Conservation (phyloP, 2,797 vertebrate genomes). For the Sebastes hubbsi region DNA sequence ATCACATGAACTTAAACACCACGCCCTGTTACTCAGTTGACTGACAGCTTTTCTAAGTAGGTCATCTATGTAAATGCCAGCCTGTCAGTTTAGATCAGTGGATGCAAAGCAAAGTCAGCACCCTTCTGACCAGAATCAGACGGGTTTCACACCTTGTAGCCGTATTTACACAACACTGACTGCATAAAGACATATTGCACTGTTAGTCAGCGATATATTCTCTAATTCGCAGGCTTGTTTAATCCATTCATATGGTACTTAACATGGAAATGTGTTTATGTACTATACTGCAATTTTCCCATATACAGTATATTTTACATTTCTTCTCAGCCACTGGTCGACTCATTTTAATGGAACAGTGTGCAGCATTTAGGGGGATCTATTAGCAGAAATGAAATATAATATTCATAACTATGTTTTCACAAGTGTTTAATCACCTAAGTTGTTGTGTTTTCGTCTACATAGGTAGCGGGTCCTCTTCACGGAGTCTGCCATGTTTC, state of each 20-base stretch:
- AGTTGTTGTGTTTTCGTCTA: too few species aligned
- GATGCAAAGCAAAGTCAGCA: slow-evolving; percentile 65
- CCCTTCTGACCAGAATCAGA: slow-evolving; percentile 58
- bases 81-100: slow-evolving; percentile 76
- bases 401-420: too few species aligned
- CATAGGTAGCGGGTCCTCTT: too few species aligned
- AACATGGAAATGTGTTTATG: not conserved
- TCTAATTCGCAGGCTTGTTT: not conserved
- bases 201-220: not conserved
- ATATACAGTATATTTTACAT: not conserved
- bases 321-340: not conserved
- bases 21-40: slow-evolving; percentile 61
- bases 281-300: not conserved
- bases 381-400: too few species aligned
- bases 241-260: not conserved
- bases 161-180: slow-evolving; percentile 18
- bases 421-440: too few species aligned
- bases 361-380: too few species aligned
- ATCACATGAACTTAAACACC: slow-evolving; percentile 66
- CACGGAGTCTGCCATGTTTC: too few species aligned
- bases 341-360: not conserved
- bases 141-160: slow-evolving; percentile 9
- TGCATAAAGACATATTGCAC: slow-evolving; percentile 13
- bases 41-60: slow-evolving; percentile 75
- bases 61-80: slow-evolving; percentile 80